Conservation (phyloP, 2,113 vertebrate genomes). For the Corythoichthys haematopterus region DNA sequence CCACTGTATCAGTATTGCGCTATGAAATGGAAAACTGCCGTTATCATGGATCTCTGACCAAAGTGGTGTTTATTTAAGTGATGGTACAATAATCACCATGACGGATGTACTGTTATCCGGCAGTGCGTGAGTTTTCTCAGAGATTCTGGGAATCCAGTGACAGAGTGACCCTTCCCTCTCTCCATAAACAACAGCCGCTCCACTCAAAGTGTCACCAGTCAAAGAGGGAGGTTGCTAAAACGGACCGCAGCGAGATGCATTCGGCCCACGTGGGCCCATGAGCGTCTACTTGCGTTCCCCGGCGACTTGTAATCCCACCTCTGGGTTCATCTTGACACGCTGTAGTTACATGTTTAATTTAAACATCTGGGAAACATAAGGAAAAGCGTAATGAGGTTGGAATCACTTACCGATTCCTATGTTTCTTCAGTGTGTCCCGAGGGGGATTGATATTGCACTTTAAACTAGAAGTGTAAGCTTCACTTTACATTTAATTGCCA, state of each 20-base stretch:
- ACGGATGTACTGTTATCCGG: slow-evolving; percentile 37
- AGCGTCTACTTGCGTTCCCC: slow-evolving; percentile 23
- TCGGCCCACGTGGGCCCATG: slow-evolving; percentile 41
- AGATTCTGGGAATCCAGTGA: slow-evolving; percentile 67
- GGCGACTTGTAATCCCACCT: slow-evolving; percentile 44
- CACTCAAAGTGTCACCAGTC: slow-evolving; percentile 60
- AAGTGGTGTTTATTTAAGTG: slow-evolving; percentile 39
- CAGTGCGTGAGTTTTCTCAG: slow-evolving; percentile 48
- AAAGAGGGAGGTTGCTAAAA: slow-evolving; percentile 37
- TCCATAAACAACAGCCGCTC: slow-evolving; percentile 51
- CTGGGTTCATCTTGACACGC: slow-evolving; percentile 59
- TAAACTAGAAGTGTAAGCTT: slow-evolving; percentile 12
- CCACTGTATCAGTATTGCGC: too few species aligned
- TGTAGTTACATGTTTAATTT: slow-evolving; percentile 53
- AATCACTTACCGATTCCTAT: slow-evolving; percentile 43
- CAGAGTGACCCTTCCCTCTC: slow-evolving; percentile 60
- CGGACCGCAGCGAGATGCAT: slow-evolving; percentile 41
- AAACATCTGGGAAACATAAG: slow-evolving; percentile 71
- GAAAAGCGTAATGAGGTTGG: slow-evolving; percentile 44
- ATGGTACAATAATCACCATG: slow-evolving; percentile 44
- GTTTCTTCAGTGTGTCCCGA: slow-evolving; percentile 37
- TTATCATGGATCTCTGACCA: slow-evolving; percentile 10
- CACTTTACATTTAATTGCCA: not conserved
- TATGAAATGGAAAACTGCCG: not conserved
- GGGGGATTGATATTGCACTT: slow-evolving; percentile 23